Conservation (phyloP, 2,888 invertebrate genomes). For the Tipula vernalis region DNA sequence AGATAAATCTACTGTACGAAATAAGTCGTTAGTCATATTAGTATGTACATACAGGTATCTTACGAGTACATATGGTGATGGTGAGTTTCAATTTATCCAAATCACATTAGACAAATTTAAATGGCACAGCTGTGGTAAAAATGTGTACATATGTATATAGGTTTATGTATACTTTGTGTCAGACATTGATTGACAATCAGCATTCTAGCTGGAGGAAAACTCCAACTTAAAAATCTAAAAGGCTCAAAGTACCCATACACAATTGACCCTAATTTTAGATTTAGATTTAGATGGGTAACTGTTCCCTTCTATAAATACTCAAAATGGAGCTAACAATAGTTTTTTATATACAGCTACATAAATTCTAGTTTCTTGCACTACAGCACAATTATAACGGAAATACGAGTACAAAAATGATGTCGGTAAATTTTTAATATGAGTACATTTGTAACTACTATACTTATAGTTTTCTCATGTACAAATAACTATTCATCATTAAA, state of each 20-base stretch:
- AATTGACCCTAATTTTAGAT: not conserved
- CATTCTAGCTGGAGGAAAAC: not conserved
- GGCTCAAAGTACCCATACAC: no score
- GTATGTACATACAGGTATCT: not conserved
- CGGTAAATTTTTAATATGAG: not conserved
- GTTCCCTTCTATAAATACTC: not conserved
- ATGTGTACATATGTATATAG: not conserved
- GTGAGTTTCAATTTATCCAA: not conserved
- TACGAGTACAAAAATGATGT: not conserved
- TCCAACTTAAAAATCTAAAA: no score
- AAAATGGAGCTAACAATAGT: not conserved
- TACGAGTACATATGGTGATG: not conserved
- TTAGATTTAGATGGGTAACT: not conserved
- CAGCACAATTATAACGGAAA: not conserved
- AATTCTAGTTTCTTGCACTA: not conserved
- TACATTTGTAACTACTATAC: not conserved
- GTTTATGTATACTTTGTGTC: not conserved
- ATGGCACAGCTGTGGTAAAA: not conserved
- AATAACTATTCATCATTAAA: not conserved
- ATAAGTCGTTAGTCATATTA: not conserved
- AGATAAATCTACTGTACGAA: not conserved
- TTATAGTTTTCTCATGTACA: not conserved
- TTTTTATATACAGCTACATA: not conserved
- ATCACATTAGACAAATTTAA: not conserved
- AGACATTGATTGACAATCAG: not conserved